Evolutionary conservation across 1,140 invertebrate genomes (phyloP).

Genomic region (Brachionus koreanus): DNA sequence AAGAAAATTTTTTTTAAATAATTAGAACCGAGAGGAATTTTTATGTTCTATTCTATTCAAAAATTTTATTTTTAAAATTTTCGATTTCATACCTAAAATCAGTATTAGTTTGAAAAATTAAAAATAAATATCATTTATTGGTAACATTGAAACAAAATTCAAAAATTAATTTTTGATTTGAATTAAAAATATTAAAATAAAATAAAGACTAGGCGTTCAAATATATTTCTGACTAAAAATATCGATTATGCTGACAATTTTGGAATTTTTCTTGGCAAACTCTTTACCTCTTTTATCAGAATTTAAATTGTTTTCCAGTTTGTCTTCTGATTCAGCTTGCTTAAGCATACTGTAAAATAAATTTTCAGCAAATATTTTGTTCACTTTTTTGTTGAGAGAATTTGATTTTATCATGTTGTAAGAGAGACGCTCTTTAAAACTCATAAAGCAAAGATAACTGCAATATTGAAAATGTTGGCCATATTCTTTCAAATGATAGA

Average conservation of each 20-base stretch:
- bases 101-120: no score
- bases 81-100: no score
- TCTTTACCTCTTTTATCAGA: neutral
- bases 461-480: slow-evolving; percentile 37
- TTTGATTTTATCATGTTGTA: slow-evolving; percentile 29
- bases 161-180: no score
- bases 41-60: no score
- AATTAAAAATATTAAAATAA: no score
- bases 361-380: slow-evolving; percentile 11
- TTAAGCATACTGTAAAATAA: neutral
- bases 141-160: no score
- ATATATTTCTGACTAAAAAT: neutral
- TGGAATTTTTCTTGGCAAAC: neutral
- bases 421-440: slow-evolving; percentile 8
- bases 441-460: slow-evolving; percentile 22
- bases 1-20: no score
- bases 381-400: neutral
- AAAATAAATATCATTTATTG: no score
- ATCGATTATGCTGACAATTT: neutral
- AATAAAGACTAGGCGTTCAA: neutral
- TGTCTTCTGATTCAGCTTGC: neutral
- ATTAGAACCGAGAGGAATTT: no score
- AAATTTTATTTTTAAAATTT: no score
- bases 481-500: neutral
- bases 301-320: neutral